Base-by-base conservation (phyloP, 2,888 invertebrate genomes). In the Timema cristinae region DNA sequence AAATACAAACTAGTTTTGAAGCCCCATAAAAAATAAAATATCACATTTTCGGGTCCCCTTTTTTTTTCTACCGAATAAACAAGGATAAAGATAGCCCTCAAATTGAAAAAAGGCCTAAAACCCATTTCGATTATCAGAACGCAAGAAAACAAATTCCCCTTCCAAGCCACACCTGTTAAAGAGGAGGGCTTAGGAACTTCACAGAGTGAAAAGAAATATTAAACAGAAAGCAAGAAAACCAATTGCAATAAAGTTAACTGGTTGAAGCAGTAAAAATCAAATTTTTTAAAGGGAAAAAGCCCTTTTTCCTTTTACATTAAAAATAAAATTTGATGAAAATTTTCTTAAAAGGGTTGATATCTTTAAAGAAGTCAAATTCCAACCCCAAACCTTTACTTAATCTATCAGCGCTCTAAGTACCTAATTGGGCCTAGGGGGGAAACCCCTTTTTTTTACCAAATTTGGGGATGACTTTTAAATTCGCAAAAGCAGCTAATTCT, bases 1-100 rank as follows among this genome's bases (percentile, higher is more conserved):
- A 49, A 48, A 15, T 32, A 11, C 67, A 67, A 15, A 11, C 67
- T 1, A 16, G 6, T n/a, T n/a, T 67, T 67, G 52, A 11, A 11
- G 10, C n/a, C 9, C 50, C 49, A 67, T 50, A n/a, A 67, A 67
- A 7, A 15, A 15, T 67, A 11, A 67, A 47, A 7, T 67, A 47
- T 8, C 67, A n/a, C 7, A 67, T n/a, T 67, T 6, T 67, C 67
- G 2, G 67, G 67, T n/a, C 50, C 49, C 50, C n/a, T n/a, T n/a
- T n/a, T 15, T 1, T 9, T 67, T 67, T 15, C 50, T 67, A 6
- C 67, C 67, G 8, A 66, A 66, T 47, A 2, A 66, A 13, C 10
- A n/a, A 16, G 59, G 32, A 16, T 59, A 16, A 13, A 13, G 59
- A 5, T 15, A 59, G 66, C 48, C n/a, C 50, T 66, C n/a, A 66